These are phyloP conservation scores for Thalpophila matura DNA, from an alignment of 2,888 invertebrate species.

Conservation along the genomic window DNA sequence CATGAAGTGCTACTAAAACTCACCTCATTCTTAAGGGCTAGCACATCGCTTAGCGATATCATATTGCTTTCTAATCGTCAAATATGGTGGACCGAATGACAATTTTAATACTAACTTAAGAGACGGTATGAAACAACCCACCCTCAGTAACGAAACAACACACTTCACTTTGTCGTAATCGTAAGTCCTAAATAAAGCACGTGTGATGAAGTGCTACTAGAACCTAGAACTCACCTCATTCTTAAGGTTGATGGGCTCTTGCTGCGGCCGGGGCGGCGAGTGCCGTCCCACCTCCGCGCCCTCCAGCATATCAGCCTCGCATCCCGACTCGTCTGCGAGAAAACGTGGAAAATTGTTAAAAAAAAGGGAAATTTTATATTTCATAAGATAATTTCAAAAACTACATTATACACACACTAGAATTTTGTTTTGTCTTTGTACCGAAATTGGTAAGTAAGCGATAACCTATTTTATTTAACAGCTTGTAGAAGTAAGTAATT, in stretches of 20 bases:
- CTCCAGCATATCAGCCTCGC: constrained; percentile 96
- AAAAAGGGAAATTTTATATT: background rate
- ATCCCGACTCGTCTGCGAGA: constrained; percentile 94
- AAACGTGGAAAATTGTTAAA: background rate
- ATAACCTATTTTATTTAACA: too few species aligned
- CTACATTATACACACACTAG: too few species aligned
- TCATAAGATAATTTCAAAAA: too few species aligned
- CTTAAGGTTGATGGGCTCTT: constrained; percentile 90
- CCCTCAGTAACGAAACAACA: background rate
- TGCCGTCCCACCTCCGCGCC: constrained; percentile 92
- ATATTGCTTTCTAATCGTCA: too few species aligned
- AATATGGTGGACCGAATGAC: too few species aligned
- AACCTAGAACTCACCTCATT: constrained; percentile 82
- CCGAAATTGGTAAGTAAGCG: too few species aligned
- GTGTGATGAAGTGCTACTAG: constrained; percentile 14
- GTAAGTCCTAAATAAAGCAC: constrained; percentile 22
- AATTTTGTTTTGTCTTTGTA: background rate
- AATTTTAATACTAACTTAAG: too few species aligned
- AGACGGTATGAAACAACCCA: too few species aligned
- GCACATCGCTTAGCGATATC: too few species aligned
- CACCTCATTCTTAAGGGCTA: background rate
- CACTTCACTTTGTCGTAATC: constrained; percentile 1
- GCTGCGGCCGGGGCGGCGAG: constrained; percentile 90
- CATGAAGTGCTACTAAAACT: background rate
- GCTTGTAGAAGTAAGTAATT: too few species aligned